Evolutionary conservation across 2,113 vertebrate genomes (phyloP), one percentile per base, ranked within the genome.

Genomic region (Gallinago media): DNA sequence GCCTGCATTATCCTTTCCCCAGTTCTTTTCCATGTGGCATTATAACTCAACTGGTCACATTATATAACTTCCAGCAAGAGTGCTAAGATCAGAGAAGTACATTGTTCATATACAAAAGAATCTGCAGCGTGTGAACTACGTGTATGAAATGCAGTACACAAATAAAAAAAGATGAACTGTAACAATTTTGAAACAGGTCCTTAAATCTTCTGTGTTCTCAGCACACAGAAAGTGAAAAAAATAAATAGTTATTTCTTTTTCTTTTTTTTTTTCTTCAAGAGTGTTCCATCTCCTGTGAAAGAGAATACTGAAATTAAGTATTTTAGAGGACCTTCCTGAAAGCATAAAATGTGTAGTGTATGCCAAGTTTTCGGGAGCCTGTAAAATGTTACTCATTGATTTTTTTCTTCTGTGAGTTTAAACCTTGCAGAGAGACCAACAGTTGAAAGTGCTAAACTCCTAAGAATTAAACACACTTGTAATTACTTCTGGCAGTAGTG

Each of bases 371-470:
- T 87, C 90, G 42, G 66, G 32, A 88, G n/a, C 34, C 58, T 83
- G 21, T 82, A 74, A 93, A 88, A 83, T 70, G 36, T 74, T 92
- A 46, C 77, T 83, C 1, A 59, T 20, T 61, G 61, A 15, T 34
- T 65, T 81, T 93, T 94, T 88, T 92, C 6, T 70, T 94, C 44
- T 73, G 6, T 38, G 38, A 93, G 23, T 76, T 92, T 85, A 85
- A 92, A 92, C 9, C 52, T 85, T 93, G 25, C 56, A 86, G 72
- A 73, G 38, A 92, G 25, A 93, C 63, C 92, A 93, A 77, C 20
- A 76, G 70, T 82, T 96, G 56, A 95, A 97, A 96, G 59, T 91
- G 31, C 27, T 89, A n/a, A 92, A 87, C 61, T 82, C 87, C 76
- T 77, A 84, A 89, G 55, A 94, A 96, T 88, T 89, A 95, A 97